Evolutionary conservation across 2,797 vertebrate species (phyloP), one percentile per base, ranked within the genome.

Genomic region (Steatocranus sp.): DNA sequence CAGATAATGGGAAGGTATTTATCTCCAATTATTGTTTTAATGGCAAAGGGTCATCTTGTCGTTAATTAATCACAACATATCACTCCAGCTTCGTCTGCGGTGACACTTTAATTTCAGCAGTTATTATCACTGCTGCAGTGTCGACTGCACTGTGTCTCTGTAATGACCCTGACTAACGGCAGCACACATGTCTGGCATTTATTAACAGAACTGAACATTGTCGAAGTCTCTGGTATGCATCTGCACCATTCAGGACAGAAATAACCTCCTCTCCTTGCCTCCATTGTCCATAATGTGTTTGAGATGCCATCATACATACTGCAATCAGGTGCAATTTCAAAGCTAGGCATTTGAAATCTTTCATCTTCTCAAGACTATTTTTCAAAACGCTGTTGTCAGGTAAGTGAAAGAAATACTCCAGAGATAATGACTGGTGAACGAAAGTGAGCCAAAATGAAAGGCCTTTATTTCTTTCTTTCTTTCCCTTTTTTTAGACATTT

Each of bases 31-130:
- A 93, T 91, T 32, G 11, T 87, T 87, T 89, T 86, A 87, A 92
- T 85, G 87, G 87, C 85, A 90, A 86, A 80, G 70, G 88, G 90
- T 92, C 88, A 90, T 91, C 84, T 86, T 90, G 79, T 93, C 84
- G 68, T 87, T 93, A 93, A 94, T 95, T 92, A 94, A 94, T 93
- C 92, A 89, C 81, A 87, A 66, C 87, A 79, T 89, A 90, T 95
- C 88, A 92, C 82, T 92, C 84, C 73, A 43, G 87, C 86, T 81
- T 91, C 87, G 81, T 92, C 85, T 75, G 83, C 17, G 63, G 79
- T 90, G 90, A 93, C 91, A 92, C 90, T 94, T 95, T 93, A 91
- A 94, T 93, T 92, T 92, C 79, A 80, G 83, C 85, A 90, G 88
- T 90, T 93, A 93, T 92, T 93, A 91, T 90, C 83, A 81, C 70